Evolutionary conservation across 2,113 vertebrate genomes (phyloP), one percentile per base, ranked within the genome.

Genomic region (Bolborhynchus lineola): DNA sequence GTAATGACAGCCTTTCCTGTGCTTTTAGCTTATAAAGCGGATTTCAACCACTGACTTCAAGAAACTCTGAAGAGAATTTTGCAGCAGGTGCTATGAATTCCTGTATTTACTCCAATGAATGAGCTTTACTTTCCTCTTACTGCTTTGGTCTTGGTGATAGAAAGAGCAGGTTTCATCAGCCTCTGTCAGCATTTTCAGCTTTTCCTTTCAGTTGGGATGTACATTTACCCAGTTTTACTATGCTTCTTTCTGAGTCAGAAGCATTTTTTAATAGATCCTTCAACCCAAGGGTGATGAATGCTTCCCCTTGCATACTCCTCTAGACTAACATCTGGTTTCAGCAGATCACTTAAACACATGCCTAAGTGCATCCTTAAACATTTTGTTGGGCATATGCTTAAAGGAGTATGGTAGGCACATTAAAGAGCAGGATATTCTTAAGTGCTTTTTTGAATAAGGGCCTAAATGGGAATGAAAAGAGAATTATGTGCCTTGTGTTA

Each of bases 391-490:
- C 55, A 52, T 86, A 64, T 75, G 65, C 90, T 74, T 96, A 72
- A 76, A 93, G 72, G 24, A 88, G 25, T 72, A 64, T 1, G 2
- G 80, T 80, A 74, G 68, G 33, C 55, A 77, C 37, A 70, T 81
- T 94, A 86, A 92, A 94, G 33, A 90, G 68, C 63, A 86, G 39
- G 68, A 90, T 77, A 74, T 88, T 69, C 67, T 94, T 81, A 86
- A 93, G 86, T 86, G 47, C 10, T 71, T 86, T 95, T 94, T 69
- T 95, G 68, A 94, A 90, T 68, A 90, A 31, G 17, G 55, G 49
- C 47, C 55, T 81, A 75, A 90, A 80, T 82, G 20, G 14, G 55
- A 88, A 88, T 70, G 35, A 75, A 87, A 85, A 75, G 17, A 88
- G 16, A 90, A 57, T 88, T 46, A 88, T 37, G 11, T 83, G 29